phyloP scores from a whole-genome alignment of 2,797 vertebrate species.

The Cygnus olor region DNA sequence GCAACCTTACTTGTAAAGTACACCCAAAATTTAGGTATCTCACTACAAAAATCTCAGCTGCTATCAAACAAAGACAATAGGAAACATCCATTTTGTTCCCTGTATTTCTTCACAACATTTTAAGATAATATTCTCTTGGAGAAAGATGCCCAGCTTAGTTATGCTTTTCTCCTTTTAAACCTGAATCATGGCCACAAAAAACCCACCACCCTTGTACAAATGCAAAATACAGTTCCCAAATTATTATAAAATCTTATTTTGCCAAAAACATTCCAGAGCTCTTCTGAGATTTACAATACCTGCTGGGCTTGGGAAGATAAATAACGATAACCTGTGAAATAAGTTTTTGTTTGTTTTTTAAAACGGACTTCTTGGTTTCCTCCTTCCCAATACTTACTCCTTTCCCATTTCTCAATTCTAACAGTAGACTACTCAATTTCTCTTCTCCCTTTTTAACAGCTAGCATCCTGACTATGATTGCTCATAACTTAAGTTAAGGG shows the following conservation, averaged over 20 bases:
- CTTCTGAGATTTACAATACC: not conserved
- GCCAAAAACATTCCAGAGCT: not conserved
- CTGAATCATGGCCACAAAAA: not conserved
- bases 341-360: not conserved
- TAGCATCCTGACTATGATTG: not conserved
- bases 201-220: not conserved
- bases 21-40: not conserved
- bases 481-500: not conserved
- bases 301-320: not conserved
- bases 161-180: not conserved
- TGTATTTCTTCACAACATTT: not conserved
- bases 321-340: not conserved
- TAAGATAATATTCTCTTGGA: rapidly evolving
- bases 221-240: not conserved
- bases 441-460: not conserved
- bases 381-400: not conserved
- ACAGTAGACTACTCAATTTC: not conserved
- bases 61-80: not conserved
- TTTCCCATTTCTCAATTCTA: not conserved
- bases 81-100: not conserved
- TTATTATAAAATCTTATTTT: not conserved
- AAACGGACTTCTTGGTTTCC: not conserved
- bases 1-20: not conserved
- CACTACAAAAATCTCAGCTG: not conserved
- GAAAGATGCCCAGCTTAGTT: not conserved